Percentiles rank a stretch among this genome's conserved stretches.
phyloP scores from a whole-genome alignment of 2,888 invertebrate species.

The Pristionchus exspectatus region DNA sequence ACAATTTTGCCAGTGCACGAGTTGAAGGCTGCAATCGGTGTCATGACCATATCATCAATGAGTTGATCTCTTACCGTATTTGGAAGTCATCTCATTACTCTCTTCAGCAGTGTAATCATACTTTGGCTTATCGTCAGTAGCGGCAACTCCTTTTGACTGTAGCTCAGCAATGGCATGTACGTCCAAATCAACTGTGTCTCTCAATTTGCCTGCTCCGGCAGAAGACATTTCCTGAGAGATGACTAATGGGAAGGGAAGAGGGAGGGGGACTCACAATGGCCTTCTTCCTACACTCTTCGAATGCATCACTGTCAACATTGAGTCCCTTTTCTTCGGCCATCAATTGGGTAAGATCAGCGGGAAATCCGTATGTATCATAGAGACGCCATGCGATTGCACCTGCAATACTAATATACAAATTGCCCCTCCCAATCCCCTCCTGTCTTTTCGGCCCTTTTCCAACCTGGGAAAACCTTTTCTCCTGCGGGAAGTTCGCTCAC shows the following conservation, averaged over 20 bases:
- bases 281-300: constrained; percentile 92
- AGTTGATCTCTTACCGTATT: constrained; percentile 83
- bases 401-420: constrained; percentile 56
- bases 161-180: constrained; percentile 95
- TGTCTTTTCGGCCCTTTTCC: not conserved
- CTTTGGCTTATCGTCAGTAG: constrained; percentile 93
- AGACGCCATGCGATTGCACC: constrained; percentile 97
- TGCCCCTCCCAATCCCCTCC: not conserved
- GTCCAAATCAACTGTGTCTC: constrained; percentile 88
- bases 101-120: constrained; percentile 88
- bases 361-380: constrained; percentile 99
- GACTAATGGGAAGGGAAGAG: not conserved
- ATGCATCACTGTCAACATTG: constrained; percentile 90
- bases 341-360: constrained; percentile 94
- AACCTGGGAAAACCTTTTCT: constrained; percentile 86
- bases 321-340: constrained; percentile 98
- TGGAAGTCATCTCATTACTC: constrained; percentile 82
- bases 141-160: constrained; percentile 85
- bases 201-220: constrained; percentile 84
- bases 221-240: constrained; percentile 86
- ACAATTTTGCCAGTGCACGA: constrained; percentile 84
- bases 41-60: not conserved
- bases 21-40: constrained; percentile 61
- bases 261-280: constrained; percentile 82
- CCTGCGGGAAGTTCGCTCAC: constrained; percentile 87